A percentile compares a stretch with the other conserved stretches of the same genome.
Evolutionary conservation across 2,888 invertebrate species (phyloP).

Genomic region (Colletes collaris): DNA sequence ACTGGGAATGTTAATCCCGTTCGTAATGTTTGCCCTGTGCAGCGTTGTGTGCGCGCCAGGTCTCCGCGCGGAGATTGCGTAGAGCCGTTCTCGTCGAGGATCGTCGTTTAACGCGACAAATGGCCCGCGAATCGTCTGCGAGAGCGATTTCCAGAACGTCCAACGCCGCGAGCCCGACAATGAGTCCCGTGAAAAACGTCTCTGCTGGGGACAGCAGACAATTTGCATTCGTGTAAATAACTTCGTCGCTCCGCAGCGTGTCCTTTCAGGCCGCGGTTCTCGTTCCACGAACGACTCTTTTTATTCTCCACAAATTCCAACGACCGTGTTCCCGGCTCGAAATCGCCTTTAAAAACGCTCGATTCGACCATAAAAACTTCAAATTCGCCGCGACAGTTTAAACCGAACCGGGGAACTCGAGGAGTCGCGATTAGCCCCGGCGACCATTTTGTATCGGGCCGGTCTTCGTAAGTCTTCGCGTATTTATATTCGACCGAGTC

Average conservation of each 20-base stretch:
- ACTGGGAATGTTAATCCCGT: slow-evolving; percentile 46
- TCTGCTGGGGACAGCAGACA: slow-evolving; percentile 4
- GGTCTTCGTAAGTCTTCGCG: too few relatives aligned
- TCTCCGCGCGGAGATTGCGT: background rate
- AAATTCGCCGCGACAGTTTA: too few relatives aligned
- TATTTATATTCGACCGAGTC: too few relatives aligned
- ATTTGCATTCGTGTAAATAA: slow-evolving; percentile 41
- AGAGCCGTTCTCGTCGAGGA: background rate
- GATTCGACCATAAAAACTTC: too few relatives aligned
- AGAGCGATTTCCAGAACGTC: slow-evolving; percentile 35
- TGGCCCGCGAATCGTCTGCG: slow-evolving; percentile 7
- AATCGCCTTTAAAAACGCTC: too few relatives aligned
- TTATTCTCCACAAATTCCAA: background rate
- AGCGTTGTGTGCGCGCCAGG: background rate
- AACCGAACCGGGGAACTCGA: too few relatives aligned
- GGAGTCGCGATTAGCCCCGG: too few relatives aligned
- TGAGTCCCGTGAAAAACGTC: slow-evolving; percentile 22
- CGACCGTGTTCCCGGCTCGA: too few relatives aligned
- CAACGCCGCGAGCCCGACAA: background rate
- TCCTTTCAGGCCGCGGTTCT: slow-evolving; percentile 7
- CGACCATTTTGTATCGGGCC: too few relatives aligned
- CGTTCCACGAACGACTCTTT: slow-evolving; percentile 11
- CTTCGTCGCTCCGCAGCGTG: background rate
- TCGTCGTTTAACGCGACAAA: slow-evolving; percentile 16
- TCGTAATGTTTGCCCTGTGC: slow-evolving; percentile 29